Evolutionary conservation across 2,113 vertebrate genomes (phyloP).

Genomic region (Raphicerus campestris): DNA sequence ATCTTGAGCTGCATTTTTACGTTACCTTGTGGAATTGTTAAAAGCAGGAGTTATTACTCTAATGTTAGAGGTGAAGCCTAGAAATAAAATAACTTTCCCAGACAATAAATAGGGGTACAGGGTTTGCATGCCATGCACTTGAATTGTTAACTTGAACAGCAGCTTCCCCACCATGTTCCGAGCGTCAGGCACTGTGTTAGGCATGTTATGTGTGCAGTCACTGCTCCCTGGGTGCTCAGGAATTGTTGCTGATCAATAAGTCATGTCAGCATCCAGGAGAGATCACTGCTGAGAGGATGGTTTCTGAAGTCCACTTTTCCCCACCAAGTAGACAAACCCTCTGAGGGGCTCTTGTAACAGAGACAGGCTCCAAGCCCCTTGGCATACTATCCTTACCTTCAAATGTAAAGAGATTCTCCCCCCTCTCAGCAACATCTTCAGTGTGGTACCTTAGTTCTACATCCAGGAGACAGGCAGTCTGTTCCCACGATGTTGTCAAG

Average conservation of each 20-base stretch:
- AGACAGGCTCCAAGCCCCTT: background rate
- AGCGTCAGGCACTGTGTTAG: rapidly evolving
- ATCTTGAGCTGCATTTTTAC: background rate
- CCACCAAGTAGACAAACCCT: rapidly evolving
- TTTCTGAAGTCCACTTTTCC: background rate
- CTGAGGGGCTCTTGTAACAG: too few species aligned
- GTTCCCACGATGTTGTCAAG: background rate
- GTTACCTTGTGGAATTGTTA: background rate
- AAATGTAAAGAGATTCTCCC: rapidly evolving
- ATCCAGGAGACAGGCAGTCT: background rate
- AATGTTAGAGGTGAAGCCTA: background rate
- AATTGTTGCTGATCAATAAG: rapidly evolving
- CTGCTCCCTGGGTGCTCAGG: rapidly evolving
- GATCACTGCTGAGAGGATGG: rapidly evolving
- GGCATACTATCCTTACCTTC: rapidly evolving
- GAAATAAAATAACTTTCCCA: background rate
- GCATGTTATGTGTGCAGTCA: rapidly evolving
- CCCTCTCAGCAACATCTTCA: rapidly evolving
- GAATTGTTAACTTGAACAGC: rapidly evolving
- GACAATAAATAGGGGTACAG: rapidly evolving
- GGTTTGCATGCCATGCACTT: background rate
- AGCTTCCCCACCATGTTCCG: rapidly evolving
- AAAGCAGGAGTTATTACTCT: background rate
- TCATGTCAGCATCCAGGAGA: rapidly evolving
- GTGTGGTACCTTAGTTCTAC: background rate